These are phyloP conservation scores for Aradophagus sp. DNA, from an alignment of 1,140 invertebrate genomes.

Conservation along the genomic window DNA sequence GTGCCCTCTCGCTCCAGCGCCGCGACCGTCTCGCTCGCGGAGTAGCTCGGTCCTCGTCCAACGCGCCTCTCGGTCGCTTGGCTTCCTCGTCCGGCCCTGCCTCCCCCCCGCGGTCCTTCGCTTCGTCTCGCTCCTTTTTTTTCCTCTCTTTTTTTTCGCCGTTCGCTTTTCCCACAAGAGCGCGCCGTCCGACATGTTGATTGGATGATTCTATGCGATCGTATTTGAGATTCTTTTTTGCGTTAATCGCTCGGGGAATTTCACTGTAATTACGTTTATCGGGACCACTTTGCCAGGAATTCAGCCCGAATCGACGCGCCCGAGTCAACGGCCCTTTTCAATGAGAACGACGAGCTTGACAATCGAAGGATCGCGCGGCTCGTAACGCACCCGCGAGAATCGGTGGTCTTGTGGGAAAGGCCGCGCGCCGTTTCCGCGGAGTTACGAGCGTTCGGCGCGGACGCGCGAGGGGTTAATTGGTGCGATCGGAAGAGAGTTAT, in stretches of 20 bases:
- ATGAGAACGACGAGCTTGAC: slow-evolving; percentile 16
- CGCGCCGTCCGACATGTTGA: slow-evolving; percentile 41
- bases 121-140: slow-evolving; percentile 8
- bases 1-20: slow-evolving; percentile 7
- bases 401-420: too few relatives aligned
- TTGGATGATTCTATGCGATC: slow-evolving; percentile 49
- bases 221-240: slow-evolving; percentile 48
- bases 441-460: too few relatives aligned
- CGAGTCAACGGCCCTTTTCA: slow-evolving; percentile 16
- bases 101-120: slow-evolving; percentile 5
- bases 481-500: too few relatives aligned
- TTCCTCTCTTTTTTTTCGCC: slow-evolving; percentile 22
- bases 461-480: too few relatives aligned
- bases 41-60: too few relatives aligned
- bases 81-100: too few relatives aligned
- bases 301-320: slow-evolving; percentile 12
- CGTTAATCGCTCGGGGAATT: slow-evolving; percentile 41
- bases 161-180: slow-evolving; percentile 45
- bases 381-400: too few relatives aligned
- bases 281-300: slow-evolving; percentile 37
- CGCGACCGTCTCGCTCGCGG: too few relatives aligned
- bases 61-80: neutral
- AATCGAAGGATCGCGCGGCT: neutral
- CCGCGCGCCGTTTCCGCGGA: too few relatives aligned
- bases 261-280: slow-evolving; percentile 47